Evolutionary conservation across 2,888 invertebrate species (phyloP).

Genomic region (Lochmaea capreae): DNA sequence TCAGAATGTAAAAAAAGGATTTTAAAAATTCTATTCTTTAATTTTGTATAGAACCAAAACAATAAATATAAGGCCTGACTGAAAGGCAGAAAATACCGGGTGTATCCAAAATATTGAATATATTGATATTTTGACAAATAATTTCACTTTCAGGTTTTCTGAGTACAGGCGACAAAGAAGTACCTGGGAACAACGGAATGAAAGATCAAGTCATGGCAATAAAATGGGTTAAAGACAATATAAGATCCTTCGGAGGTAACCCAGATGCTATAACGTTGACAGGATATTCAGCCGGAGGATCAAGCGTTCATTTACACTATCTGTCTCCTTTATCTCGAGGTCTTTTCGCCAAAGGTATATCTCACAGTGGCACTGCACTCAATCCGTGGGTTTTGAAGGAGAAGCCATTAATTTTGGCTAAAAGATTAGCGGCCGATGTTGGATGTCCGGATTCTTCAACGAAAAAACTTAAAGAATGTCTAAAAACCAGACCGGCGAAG

Average conservation of each 20-base stretch:
- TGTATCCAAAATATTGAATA: too few species aligned
- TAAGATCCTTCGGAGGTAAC: constrained; percentile 60
- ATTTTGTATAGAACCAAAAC: too few species aligned
- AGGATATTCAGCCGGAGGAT: constrained; percentile 60
- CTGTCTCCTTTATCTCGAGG: constrained; percentile 64
- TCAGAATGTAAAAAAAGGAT: too few species aligned
- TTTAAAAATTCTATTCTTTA: too few species aligned
- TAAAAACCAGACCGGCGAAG: constrained; percentile 71
- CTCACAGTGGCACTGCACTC: constrained; percentile 78
- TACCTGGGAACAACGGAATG: constrained; percentile 61
- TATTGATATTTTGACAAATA: too few species aligned
- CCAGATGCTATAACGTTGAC: constrained; percentile 60
- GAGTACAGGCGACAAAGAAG: constrained; percentile 59
- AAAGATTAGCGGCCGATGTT: constrained; percentile 70
- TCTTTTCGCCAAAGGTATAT: constrained; percentile 73
- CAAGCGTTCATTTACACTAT: constrained; percentile 61
- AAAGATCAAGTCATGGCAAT: constrained; percentile 61
- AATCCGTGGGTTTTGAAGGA: constrained; percentile 70
- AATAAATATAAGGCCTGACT: too few species aligned
- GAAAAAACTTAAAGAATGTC: constrained; percentile 68
- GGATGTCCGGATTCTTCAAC: constrained; percentile 72
- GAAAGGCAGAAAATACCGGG: too few species aligned
- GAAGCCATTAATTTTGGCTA: constrained; percentile 72
- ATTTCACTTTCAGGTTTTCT: constrained; percentile 56
- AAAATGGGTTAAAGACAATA: constrained; percentile 61